Conservation (phyloP, 1,140 invertebrate species). For the Anoplophora glabripennis region DNA sequence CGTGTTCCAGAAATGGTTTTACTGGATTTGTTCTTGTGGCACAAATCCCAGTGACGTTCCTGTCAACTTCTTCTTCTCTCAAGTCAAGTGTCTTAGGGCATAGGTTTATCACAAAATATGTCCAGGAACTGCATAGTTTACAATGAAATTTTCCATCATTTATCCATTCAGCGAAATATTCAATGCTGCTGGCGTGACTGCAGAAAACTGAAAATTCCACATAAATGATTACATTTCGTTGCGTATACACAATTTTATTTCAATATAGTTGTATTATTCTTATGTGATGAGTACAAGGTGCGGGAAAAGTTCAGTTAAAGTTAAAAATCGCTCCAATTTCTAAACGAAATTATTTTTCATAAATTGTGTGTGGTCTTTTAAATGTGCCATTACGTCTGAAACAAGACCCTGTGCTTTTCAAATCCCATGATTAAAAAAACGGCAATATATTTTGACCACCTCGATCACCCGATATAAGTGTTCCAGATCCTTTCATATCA, state of each 20-base stretch:
- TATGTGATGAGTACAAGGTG: no score
- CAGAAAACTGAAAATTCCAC: constrained; percentile 27
- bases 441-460: no score
- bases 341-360: no score
- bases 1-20: constrained; percentile 52
- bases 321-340: no score
- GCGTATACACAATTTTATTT: neutral
- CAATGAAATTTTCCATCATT: constrained; percentile 43
- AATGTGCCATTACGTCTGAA: no score
- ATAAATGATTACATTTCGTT: neutral
- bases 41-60: constrained; percentile 47
- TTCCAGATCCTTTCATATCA: no score
- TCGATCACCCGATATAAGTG: no score
- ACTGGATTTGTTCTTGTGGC: constrained; percentile 53
- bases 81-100: constrained; percentile 42
- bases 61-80: constrained; percentile 41
- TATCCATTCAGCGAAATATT: constrained; percentile 45
- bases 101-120: constrained; percentile 15
- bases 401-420: no score
- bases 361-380: no score
- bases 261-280: neutral
- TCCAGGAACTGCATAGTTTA: constrained; percentile 41
- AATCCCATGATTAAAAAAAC: no score
- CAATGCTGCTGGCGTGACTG: constrained; percentile 29
- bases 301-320: no score